A percentile compares a stretch with the other conserved stretches of the same genome.
Evolutionary conservation across 2,888 invertebrate species (phyloP).

Genomic region (Crepidodera aurea): DNA sequence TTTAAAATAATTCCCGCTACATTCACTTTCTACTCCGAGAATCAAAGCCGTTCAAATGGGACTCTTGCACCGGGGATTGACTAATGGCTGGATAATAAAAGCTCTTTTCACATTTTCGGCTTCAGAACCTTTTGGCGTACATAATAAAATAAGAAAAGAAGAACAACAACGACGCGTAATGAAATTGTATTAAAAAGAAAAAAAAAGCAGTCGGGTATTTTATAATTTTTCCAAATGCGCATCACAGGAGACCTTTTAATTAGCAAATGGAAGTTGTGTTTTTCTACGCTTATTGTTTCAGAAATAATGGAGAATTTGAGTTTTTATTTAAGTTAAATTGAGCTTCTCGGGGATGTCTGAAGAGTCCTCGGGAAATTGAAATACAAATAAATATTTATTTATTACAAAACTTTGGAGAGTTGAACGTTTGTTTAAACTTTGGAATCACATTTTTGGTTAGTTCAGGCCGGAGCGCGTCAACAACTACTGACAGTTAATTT

Average conservation of each 20-base stretch:
- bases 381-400: too few species aligned
- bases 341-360: too few species aligned
- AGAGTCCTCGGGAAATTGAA: too few species aligned
- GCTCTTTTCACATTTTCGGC: neutral
- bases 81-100: neutral
- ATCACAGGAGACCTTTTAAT: neutral
- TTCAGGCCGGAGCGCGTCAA: too few species aligned
- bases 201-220: neutral
- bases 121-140: neutral
- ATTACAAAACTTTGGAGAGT: too few species aligned
- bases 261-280: neutral
- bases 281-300: neutral
- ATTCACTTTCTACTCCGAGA: neutral
- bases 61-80: neutral
- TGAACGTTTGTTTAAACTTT: too few species aligned
- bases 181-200: constrained; percentile 1
- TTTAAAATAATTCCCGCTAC: neutral
- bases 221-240: neutral
- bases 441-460: too few species aligned
- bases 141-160: neutral
- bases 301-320: too few species aligned
- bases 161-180: neutral
- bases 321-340: too few species aligned
- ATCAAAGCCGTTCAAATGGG: neutral
- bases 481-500: too few species aligned